These are phyloP conservation scores for Dimorphilus gyrociliatus DNA, from an alignment of 2,888 invertebrate species.

Conservation along the genomic window DNA sequence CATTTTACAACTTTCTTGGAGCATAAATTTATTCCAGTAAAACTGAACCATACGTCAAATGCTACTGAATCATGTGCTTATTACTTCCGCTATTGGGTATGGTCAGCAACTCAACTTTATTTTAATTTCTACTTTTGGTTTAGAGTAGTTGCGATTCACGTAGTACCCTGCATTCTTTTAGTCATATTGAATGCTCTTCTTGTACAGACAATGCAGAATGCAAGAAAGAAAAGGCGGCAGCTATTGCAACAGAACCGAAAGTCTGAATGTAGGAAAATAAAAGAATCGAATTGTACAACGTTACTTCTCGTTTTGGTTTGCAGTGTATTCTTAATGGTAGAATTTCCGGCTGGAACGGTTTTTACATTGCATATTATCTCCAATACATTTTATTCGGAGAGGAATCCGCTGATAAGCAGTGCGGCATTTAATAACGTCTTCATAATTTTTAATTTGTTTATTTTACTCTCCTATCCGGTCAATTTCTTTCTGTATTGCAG, in stretches of 20 bases:
- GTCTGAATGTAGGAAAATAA: constrained; percentile 28
- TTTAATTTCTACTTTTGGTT: constrained; percentile 58
- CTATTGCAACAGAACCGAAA: constrained; percentile 55
- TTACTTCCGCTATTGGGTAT: too few relatives aligned
- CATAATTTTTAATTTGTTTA: constrained; percentile 67
- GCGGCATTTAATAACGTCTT: constrained; percentile 18
- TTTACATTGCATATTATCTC: constrained; percentile 56
- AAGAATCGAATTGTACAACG: constrained; percentile 35
- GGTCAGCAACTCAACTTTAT: constrained; percentile 41
- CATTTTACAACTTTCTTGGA: constrained; percentile 71
- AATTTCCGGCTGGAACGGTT: constrained; percentile 38
- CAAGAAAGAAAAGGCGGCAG: constrained; percentile 58
- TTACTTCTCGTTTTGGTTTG: constrained; percentile 39
- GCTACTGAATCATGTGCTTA: background rate
- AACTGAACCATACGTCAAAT: constrained; percentile 34
- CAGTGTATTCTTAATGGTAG: constrained; percentile 40
- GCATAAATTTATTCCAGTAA: constrained; percentile 45
- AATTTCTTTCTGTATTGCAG: constrained; percentile 91
- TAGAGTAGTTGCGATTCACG: constrained; percentile 74
- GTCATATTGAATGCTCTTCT: constrained; percentile 73
- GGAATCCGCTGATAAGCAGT: constrained; percentile 7
- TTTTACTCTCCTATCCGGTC: constrained; percentile 74
- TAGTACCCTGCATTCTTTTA: constrained; percentile 69
- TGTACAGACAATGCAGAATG: constrained; percentile 65
- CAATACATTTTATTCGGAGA: constrained; percentile 16